A percentile compares a stretch with the other conserved stretches of the same genome.
Evolutionary conservation across 1,140 invertebrate species (phyloP).

Genomic region (Papilio glaucus): DNA sequence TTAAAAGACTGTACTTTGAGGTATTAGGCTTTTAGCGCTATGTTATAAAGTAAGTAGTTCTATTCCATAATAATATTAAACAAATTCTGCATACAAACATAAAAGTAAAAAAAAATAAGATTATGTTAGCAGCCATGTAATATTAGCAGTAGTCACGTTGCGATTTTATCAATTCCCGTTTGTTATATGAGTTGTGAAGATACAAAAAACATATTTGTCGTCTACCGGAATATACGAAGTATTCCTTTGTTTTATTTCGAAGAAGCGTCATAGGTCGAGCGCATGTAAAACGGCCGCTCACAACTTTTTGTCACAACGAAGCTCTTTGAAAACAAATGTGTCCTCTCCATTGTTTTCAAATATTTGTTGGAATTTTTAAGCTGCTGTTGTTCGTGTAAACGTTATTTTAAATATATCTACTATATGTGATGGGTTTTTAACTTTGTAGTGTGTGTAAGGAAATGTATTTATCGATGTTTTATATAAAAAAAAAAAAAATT

Average conservation of each 20-base stretch:
- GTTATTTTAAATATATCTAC: constrained; percentile 38
- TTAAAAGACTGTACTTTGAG: too few relatives aligned
- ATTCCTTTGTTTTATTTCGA: constrained; percentile 70
- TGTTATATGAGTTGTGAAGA: constrained; percentile 37
- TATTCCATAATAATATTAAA: background rate
- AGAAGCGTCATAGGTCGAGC: constrained; percentile 62
- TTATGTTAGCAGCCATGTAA: background rate
- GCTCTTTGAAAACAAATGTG: constrained; percentile 57
- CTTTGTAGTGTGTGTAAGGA: background rate
- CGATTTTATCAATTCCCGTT: constrained; percentile 40
- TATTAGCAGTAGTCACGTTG: constrained; percentile 1
- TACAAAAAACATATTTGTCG: constrained; percentile 33
- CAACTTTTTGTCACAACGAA: constrained; percentile 51
- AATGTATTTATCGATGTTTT: background rate
- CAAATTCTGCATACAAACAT: background rate
- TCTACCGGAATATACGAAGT: constrained; percentile 39
- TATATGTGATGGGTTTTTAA: background rate
- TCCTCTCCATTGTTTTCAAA: constrained; percentile 57
- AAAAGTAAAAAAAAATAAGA: background rate
- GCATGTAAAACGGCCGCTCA: constrained; percentile 62
- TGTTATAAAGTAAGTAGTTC: too few relatives aligned
- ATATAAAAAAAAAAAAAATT: background rate
- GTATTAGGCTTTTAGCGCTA: too few relatives aligned
- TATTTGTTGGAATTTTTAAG: constrained; percentile 52
- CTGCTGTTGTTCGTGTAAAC: constrained; percentile 41